Conservation (phyloP, 2,113 vertebrate genomes). For the Xenopus laevis region DNA sequence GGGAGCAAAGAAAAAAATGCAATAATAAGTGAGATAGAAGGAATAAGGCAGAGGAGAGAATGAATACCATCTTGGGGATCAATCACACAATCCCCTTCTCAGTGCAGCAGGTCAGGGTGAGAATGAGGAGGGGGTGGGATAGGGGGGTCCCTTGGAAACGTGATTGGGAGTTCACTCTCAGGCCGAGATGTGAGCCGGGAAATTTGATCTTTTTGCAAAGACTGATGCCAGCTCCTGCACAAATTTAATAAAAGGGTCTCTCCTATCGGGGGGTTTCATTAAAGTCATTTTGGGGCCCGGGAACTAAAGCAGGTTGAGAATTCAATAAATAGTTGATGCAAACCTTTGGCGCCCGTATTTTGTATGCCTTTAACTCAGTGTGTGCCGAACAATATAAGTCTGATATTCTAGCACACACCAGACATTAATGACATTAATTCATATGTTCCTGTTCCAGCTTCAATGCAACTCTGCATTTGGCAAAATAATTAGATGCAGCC, state of each 20-base stretch:
- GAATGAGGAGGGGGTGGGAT: slow-evolving; percentile 27
- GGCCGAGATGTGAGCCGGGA: slow-evolving; percentile 37
- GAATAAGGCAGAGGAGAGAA: slow-evolving; percentile 39
- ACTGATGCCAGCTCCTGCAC: slow-evolving; percentile 38
- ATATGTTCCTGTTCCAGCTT: background rate
- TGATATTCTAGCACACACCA: background rate
- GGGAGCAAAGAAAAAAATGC: slow-evolving; percentile 34
- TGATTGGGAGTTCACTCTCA: slow-evolving; percentile 43
- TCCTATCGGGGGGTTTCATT: slow-evolving; percentile 41
- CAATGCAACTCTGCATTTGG: background rate
- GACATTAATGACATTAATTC: no score
- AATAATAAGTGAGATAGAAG: slow-evolving; percentile 43
- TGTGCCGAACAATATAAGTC: background rate
- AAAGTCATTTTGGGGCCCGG: slow-evolving; percentile 43
- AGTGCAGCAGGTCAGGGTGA: slow-evolving; percentile 42
- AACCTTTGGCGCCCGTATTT: slow-evolving; percentile 35
- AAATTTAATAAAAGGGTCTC: slow-evolving; percentile 46
- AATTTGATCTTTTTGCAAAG: slow-evolving; percentile 40
- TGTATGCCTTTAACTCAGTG: slow-evolving; percentile 17
- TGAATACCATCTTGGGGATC: slow-evolving; percentile 43
- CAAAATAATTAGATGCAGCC: no score
- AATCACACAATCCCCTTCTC: slow-evolving; percentile 40
- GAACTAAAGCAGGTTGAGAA: slow-evolving; percentile 25
- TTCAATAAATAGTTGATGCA: slow-evolving; percentile 39
- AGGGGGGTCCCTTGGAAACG: slow-evolving; percentile 37